These are phyloP conservation scores for Cardiocondyla obscurior DNA, from an alignment of 1,140 invertebrate species.

Conservation along the genomic window DNA sequence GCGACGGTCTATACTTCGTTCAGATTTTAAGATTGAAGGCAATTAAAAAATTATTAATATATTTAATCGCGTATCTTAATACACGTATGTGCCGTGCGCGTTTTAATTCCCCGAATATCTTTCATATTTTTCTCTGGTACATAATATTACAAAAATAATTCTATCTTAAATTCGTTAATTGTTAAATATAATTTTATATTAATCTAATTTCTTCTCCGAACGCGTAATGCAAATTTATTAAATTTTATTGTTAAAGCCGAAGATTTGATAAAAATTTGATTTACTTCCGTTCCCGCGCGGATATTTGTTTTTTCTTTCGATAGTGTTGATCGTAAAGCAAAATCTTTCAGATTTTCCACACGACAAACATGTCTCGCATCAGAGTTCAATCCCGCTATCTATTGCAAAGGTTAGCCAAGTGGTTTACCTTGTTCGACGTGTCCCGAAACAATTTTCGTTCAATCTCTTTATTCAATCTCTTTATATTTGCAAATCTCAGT, in stretches of 20 bases:
- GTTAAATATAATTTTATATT: not conserved
- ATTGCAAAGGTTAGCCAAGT: slow-evolving; percentile 32
- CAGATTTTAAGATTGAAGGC: not conserved
- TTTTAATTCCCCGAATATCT: not conserved
- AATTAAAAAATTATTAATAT: not conserved
- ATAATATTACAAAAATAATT: too few relatives aligned
- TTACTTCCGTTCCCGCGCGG: not conserved
- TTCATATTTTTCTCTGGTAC: too few relatives aligned
- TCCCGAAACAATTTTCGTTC: slow-evolving; percentile 31
- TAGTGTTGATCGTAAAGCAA: not conserved
- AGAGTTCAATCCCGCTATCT: slow-evolving; percentile 13
- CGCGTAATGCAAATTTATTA: not conserved
- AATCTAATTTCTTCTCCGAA: not conserved
- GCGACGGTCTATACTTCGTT: not conserved
- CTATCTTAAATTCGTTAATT: too few relatives aligned
- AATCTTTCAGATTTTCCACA: slow-evolving; percentile 13
- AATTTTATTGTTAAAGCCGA: not conserved
- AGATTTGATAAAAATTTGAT: not conserved
- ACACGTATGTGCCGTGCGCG: too few relatives aligned
- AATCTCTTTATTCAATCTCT: slow-evolving; percentile 3
- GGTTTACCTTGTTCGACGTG: slow-evolving; percentile 23
- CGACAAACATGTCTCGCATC: slow-evolving; percentile 8
- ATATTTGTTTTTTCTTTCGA: slow-evolving; percentile 4
- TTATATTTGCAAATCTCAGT: not conserved
- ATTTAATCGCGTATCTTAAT: not conserved